Evolutionary conservation across 2,888 invertebrate species (phyloP).

Genomic region (Zootermopsis nevadensis): DNA sequence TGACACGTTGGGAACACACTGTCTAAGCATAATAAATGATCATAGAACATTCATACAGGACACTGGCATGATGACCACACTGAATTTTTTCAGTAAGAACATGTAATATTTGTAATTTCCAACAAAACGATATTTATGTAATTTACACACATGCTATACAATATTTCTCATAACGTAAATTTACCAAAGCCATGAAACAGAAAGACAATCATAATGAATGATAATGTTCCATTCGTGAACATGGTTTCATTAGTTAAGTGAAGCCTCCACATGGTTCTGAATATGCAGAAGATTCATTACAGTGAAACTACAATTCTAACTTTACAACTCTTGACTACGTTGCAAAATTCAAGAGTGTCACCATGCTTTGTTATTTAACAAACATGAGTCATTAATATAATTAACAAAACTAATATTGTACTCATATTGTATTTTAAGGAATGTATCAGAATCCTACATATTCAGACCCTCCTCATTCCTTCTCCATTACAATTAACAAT

Average conservation of each 20-base stretch:
- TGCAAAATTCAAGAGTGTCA: constrained; percentile 29
- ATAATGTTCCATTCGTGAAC: not conserved
- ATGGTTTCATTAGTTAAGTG: too few relatives aligned
- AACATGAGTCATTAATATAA: constrained; percentile 32
- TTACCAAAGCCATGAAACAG: not conserved
- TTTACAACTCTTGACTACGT: not conserved
- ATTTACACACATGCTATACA: constrained; percentile 20
- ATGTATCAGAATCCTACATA: constrained; percentile 44
- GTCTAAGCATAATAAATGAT: constrained; percentile 19
- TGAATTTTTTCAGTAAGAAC: constrained; percentile 24
- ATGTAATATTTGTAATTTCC: constrained; percentile 1
- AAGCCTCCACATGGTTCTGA: not conserved
- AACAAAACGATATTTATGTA: not conserved
- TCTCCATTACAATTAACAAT: constrained; percentile 43
- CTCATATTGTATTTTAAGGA: constrained; percentile 41
- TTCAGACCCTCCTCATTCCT: constrained; percentile 31
- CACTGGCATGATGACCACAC: constrained; percentile 30
- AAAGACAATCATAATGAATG: not conserved
- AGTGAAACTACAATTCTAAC: not conserved
- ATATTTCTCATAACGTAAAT: not conserved
- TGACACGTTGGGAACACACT: not conserved
- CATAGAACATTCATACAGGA: constrained; percentile 20
- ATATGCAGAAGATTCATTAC: not conserved
- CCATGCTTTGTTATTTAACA: constrained; percentile 33
- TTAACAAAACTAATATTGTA: constrained; percentile 45